phyloP scores from a whole-genome alignment of 2,797 vertebrate species.

The Coranthus polyacanthus region DNA sequence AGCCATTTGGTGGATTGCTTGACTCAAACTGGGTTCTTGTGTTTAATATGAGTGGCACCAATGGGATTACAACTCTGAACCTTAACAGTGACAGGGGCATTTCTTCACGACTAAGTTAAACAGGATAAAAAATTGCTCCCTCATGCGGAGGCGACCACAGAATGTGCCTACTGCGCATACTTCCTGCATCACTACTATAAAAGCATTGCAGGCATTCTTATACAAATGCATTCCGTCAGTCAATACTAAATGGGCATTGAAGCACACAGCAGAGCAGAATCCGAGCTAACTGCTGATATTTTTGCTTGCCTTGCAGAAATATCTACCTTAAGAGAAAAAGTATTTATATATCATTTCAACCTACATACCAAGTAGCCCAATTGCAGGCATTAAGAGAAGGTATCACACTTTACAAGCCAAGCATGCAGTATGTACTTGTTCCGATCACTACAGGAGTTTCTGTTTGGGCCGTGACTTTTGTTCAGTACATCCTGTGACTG shows the following conservation, averaged over 20 bases:
- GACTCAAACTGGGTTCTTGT: constrained; percentile 28
- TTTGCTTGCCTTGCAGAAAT: constrained; percentile 48
- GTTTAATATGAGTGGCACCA: constrained; percentile 37
- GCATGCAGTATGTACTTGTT: too few species aligned
- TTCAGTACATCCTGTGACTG: too few species aligned
- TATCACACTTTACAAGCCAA: constrained; percentile 5
- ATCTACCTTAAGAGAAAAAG: constrained; percentile 20
- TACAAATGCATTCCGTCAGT: constrained; percentile 32
- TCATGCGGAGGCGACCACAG: constrained; percentile 32
- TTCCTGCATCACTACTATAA: constrained; percentile 45
- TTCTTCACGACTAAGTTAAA: constrained; percentile 45
- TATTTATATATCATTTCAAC: constrained; percentile 30
- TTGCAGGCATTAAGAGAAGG: constrained; percentile 10
- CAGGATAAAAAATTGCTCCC: constrained; percentile 49
- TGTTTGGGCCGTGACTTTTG: too few species aligned
- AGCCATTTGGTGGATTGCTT: constrained; percentile 11
- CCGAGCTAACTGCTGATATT: constrained; percentile 30
- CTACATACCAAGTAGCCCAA: neutral
- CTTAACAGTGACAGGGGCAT: constrained; percentile 33
- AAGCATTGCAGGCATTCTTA: constrained; percentile 44
- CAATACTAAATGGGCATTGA: constrained; percentile 31
- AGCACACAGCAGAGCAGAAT: constrained; percentile 16
- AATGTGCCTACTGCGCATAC: constrained; percentile 48
- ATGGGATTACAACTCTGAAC: constrained; percentile 45
- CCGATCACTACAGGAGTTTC: too few species aligned